Base-by-base conservation (phyloP, 2,888 invertebrate species). In the Synergus gifuensis region DNA sequence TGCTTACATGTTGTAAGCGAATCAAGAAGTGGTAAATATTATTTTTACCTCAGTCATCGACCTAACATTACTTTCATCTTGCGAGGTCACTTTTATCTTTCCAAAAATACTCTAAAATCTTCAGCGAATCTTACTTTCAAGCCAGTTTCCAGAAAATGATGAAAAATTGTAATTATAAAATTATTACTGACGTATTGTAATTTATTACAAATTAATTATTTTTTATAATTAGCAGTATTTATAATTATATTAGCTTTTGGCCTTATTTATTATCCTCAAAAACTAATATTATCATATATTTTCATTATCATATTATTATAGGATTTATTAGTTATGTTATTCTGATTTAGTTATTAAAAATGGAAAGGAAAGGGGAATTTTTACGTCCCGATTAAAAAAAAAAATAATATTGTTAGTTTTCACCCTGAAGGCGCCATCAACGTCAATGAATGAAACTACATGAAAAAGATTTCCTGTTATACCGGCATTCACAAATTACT, bases 1-100 rank as follows among this genome's bases (percentile, higher is more conserved):
- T n/a, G 7, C 60, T 60, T 22, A 22, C 22, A 18, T 2, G 40
- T 18, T n/a, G 40, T n/a, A 66, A n/a, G 11, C 36, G 9, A 66
- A n/a, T 66, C 40, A 40, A 66, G n/a, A 66, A 66, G 8, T 66
- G 40, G 11, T n/a, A 66, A 60, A 60, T 60, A 22, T 60, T 60
- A 60, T 60, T 60, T 60, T 60, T 60, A 60, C 18, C 60, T 60
- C 60, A 60, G 60, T 60, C 60, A 60, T 60, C 60, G 60, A 60
- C 60, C 60, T 22, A 54, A 18, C 60, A 60, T 60, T 60, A 22
- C 22, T 22, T 22, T 60, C 60, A 18, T 60, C 18, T 60, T 60
- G 12, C 60, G 12, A 22, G 11, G 18, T 22, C 60, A 60, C 12
- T 60, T 58, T 18, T n/a, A 58, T 18, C 58, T 58, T 60, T n/a